These are phyloP conservation scores for Synodontis membranacea DNA, from an alignment of 2,113 vertebrate genomes.

Conservation along the genomic window DNA sequence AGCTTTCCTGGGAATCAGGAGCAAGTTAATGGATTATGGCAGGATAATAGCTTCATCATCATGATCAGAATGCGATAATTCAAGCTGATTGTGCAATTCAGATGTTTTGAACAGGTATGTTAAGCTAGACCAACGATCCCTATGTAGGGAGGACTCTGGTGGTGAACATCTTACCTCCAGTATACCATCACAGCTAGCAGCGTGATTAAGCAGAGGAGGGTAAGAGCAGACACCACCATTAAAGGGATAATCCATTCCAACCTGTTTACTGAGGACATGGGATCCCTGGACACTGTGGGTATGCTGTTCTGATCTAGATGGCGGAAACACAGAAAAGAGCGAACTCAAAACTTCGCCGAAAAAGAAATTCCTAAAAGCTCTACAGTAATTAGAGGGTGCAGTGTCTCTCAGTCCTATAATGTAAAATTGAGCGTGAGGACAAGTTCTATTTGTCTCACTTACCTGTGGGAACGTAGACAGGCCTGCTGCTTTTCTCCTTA, in stretches of 20 bases:
- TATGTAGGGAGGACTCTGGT: not conserved
- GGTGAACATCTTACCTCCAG: conserved; percentile 87
- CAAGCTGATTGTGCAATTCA: not conserved
- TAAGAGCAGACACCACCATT: conserved; percentile 94
- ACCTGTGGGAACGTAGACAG: conserved; percentile 91
- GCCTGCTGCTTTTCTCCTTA: conserved; percentile 69
- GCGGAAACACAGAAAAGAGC: conserved; percentile 1
- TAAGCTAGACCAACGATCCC: not conserved
- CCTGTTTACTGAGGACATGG: conserved; percentile 75
- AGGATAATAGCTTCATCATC: not conserved
- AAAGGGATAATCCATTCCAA: conserved; percentile 98
- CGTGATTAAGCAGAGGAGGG: conserved; percentile 93
- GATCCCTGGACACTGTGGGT: conserved; percentile 80
- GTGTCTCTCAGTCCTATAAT: not conserved
- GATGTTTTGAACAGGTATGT: not conserved
- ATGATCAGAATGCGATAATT: not conserved
- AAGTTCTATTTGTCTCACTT: conserved; percentile 58
- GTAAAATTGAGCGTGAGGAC: not conserved
- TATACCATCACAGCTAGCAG: conserved; percentile 94
- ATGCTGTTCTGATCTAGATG: conserved; percentile 73
- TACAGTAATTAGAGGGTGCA: not conserved
- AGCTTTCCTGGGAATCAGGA: conserved; percentile 1
- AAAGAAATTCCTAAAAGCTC: not conserved
- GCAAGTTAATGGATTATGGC: not conserved
- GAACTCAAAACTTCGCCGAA: not conserved